phyloP scores from a whole-genome alignment of 2,113 vertebrate genomes.

The Pachypanchax playfairii region DNA sequence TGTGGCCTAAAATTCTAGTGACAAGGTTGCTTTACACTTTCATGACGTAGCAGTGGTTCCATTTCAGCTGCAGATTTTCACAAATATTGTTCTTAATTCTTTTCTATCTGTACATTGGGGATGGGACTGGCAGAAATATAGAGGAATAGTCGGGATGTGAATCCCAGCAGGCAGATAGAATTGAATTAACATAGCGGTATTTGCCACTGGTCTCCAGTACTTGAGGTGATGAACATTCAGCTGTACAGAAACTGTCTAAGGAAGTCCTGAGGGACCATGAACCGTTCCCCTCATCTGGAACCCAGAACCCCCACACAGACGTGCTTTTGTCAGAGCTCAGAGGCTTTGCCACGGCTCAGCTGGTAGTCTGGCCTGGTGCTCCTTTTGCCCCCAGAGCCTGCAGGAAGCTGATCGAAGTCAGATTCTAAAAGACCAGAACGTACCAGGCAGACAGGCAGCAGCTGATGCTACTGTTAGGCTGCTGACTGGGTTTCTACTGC shows the following conservation, averaged over 20 bases:
- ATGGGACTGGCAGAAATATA: too few relatives aligned
- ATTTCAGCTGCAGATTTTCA: too few relatives aligned
- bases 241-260: constrained; percentile 17
- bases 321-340: constrained; percentile 34
- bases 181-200: too few relatives aligned
- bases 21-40: too few relatives aligned
- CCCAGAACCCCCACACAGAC: constrained; percentile 16
- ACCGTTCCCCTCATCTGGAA: constrained; percentile 14
- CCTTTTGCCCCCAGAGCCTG: constrained; percentile 29
- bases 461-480: constrained; percentile 42
- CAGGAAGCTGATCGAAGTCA: constrained; percentile 36
- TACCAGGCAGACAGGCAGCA: constrained; percentile 33
- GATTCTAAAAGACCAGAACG: constrained; percentile 24
- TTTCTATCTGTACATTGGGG: too few relatives aligned
- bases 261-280: constrained; percentile 26
- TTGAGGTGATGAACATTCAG: constrained; percentile 21
- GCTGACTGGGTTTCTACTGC: constrained; percentile 22
- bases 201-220: constrained; percentile 9
- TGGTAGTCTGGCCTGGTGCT: constrained; percentile 36
- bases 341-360: constrained; percentile 39
- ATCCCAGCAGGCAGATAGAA: too few relatives aligned
- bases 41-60: too few relatives aligned
- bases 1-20: too few relatives aligned
- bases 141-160: too few relatives aligned
- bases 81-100: too few relatives aligned